Percentiles rank a stretch among this genome's conserved stretches.
Evolutionary conservation across 2,888 invertebrate genomes (phyloP).

Genomic region (Pediacus dermestoides): DNA sequence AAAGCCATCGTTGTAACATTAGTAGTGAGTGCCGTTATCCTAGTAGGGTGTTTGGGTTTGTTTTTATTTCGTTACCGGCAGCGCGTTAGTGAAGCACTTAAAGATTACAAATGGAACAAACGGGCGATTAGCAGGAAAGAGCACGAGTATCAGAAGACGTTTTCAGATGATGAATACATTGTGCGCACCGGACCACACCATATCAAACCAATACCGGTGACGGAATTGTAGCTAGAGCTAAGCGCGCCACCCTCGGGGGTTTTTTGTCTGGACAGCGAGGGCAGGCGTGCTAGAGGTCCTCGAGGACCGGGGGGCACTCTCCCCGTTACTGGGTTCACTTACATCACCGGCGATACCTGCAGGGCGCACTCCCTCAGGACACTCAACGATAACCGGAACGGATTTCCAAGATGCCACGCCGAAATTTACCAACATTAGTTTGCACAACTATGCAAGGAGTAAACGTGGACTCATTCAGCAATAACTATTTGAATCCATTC

Average conservation of each 20-base stretch:
- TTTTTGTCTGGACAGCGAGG: conserved; percentile 62
- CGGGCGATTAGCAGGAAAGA: conserved; percentile 71
- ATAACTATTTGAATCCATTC: conserved; percentile 49
- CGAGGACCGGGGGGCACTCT: conserved; percentile 57
- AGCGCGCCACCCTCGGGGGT: conserved; percentile 80
- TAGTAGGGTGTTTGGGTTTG: conserved; percentile 67
- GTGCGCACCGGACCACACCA: conserved; percentile 58
- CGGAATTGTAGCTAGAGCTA: conserved; percentile 94
- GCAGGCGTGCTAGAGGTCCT: conserved; percentile 51
- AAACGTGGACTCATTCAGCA: conserved; percentile 27
- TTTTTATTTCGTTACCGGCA: conserved; percentile 77
- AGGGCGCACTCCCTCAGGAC: conserved; percentile 52
- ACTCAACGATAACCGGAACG: conserved; percentile 43
- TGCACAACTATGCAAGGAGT: not conserved
- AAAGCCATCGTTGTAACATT: conserved; percentile 77
- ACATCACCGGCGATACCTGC: conserved; percentile 66
- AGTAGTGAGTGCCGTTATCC: conserved; percentile 69
- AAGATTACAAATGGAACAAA: conserved; percentile 79
- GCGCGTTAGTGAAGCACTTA: conserved; percentile 75
- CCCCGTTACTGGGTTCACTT: conserved; percentile 72
- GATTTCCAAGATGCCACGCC: conserved; percentile 44
- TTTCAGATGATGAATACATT: conserved; percentile 83
- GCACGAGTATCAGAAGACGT: conserved; percentile 86
- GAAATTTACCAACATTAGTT: conserved; percentile 27
- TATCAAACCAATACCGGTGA: conserved; percentile 74